Evolutionary conservation across 2,888 invertebrate genomes (phyloP).

Genomic region (Amphipoea lucens): DNA sequence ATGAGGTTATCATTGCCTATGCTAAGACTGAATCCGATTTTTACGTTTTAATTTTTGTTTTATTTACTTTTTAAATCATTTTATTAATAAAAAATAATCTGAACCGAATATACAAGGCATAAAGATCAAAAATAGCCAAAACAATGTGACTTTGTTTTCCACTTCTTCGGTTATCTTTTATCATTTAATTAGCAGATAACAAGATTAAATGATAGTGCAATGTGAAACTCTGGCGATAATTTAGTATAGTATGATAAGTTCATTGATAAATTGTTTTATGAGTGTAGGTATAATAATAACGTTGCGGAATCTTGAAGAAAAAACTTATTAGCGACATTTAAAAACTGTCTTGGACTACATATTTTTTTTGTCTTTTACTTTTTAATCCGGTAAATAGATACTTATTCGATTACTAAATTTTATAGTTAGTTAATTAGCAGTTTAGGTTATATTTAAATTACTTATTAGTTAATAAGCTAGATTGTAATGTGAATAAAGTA

Average conservation of each 20-base stretch:
- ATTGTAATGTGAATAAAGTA: neutral
- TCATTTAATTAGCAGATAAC: slow-evolving; percentile 61
- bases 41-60: neutral
- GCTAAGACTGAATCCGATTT: neutral
- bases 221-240: slow-evolving; percentile 52
- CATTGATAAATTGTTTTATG: slow-evolving; percentile 61
- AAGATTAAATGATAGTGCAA: slow-evolving; percentile 59
- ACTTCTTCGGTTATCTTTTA: slow-evolving; percentile 51
- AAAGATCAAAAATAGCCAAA: slow-evolving; percentile 11
- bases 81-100: neutral
- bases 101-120: neutral
- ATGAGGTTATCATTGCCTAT: neutral
- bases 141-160: slow-evolving; percentile 45
- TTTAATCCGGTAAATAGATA: neutral
- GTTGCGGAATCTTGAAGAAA: neutral
- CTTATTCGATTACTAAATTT: neutral
- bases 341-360: neutral
- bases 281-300: slow-evolving; percentile 4
- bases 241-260: slow-evolving; percentile 54
- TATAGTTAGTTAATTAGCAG: neutral
- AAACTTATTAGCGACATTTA: neutral
- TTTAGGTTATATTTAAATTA: neutral
- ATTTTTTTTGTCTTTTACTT: neutral
- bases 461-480: neutral
- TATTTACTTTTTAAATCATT: neutral